Evolutionary conservation across 2,888 invertebrate genomes (phyloP), one percentile per base, ranked within the genome.

Genomic region (Lasioglossum morio): DNA sequence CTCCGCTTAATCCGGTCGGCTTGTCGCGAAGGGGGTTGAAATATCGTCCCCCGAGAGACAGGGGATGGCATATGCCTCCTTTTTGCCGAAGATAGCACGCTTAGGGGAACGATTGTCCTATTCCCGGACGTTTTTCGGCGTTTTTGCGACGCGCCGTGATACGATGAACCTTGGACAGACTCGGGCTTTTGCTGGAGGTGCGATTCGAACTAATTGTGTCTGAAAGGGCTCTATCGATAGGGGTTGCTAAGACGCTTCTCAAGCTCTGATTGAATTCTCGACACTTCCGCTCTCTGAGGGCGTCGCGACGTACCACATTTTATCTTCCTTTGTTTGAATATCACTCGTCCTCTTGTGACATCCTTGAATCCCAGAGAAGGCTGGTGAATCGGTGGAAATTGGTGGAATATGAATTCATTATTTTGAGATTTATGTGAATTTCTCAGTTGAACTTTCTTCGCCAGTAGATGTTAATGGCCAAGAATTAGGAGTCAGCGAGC

Each of bases 191-290:
- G 37, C 37, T 23, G 48, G 81, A 63, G 63, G 72, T 23, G 66
- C n/a, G 72, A 84, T 84, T 60, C 79, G 60, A 72, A 82, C 84
- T 84, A 84, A 84, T 84, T 79, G 74, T 37, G 48, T 53, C 74
- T 72, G 84, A 72, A 79, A 53, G 79, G 84, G 34, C n/a, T 75
- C 75, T 14, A 34, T 46, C 79, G 72, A 79, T 75, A 34, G 60
- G 72, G 63, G 69, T 57, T 75, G 70, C 74, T 23, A 60, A 30
- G 46, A 75, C 76, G 53, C 43, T 46, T 16, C n/a, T 53, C 2
- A 48, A 30, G 27, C 27, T 5, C 40, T 77, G 43, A 82, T 73
- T 34, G 63, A 82, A 82, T 84, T 72, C 66, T 82, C 63, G 57
- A 77, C 48, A 43, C 72, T 75, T 82, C 53, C 27, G 34, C 2